Evolutionary conservation across 2,113 vertebrate genomes (phyloP).

Genomic region (Sterna hirundo): DNA sequence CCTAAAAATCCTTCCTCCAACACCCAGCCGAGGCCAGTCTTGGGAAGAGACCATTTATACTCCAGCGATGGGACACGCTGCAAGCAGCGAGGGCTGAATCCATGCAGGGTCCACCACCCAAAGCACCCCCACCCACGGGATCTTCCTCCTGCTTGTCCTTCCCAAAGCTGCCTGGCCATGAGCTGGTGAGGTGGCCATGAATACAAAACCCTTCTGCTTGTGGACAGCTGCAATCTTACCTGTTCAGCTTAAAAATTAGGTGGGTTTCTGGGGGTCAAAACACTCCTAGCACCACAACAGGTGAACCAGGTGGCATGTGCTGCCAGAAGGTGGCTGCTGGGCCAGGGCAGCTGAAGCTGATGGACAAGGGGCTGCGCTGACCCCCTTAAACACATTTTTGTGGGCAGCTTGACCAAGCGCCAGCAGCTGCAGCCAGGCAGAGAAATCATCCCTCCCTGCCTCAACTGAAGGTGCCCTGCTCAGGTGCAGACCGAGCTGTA

Average conservation of each 20-base stretch:
- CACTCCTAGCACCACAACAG: neutral
- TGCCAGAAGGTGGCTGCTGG: neutral
- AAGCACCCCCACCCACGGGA: neutral
- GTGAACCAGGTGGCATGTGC: rapidly evolving
- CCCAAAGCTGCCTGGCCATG: neutral
- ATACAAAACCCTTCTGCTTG: neutral
- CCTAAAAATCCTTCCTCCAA: neutral
- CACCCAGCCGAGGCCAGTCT: neutral
- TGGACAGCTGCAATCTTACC: neutral
- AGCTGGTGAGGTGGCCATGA: neutral
- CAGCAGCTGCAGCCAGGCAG: neutral
- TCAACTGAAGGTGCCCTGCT: neutral
- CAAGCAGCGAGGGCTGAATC: neutral
- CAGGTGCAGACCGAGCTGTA: neutral
- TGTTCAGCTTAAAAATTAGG: neutral
- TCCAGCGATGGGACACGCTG: neutral
- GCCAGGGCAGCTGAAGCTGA: neutral
- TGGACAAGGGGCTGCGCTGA: neutral
- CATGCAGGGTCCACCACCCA: neutral
- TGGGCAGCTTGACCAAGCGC: neutral
- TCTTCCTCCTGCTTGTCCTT: neutral
- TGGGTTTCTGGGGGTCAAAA: neutral
- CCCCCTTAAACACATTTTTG: neutral
- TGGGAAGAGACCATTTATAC: neutral
- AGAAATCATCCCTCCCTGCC: neutral